A percentile compares a stretch with the other conserved stretches of the same genome.
Evolutionary conservation across 2,888 invertebrate genomes (phyloP).

Genomic region (Phlogophora meticulosa): DNA sequence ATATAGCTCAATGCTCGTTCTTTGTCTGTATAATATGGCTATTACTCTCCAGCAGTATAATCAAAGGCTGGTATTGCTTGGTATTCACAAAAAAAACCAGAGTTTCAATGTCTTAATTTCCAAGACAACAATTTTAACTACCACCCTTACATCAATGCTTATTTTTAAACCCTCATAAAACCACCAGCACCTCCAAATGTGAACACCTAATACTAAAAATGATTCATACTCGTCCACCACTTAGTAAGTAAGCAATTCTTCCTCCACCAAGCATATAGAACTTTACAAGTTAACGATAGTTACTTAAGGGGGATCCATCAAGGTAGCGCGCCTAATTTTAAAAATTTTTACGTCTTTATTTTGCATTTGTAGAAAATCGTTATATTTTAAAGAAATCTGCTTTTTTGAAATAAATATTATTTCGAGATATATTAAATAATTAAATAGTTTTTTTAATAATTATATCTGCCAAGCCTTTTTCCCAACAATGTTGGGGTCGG

Average conservation of each 20-base stretch:
- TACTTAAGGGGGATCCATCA: too few species aligned
- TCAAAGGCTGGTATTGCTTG: background rate
- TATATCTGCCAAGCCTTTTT: too few species aligned
- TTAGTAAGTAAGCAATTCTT: background rate
- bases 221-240: background rate
- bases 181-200: background rate
- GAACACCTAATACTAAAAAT: slow-evolving; percentile 6
- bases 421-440: too few species aligned
- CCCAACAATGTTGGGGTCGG: too few species aligned
- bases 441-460: too few species aligned
- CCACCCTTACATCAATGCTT: background rate
- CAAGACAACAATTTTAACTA: slow-evolving; percentile 2
- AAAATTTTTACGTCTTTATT: too few species aligned
- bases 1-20: too few species aligned
- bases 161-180: slow-evolving; percentile 9
- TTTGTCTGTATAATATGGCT: background rate
- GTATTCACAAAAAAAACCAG: background rate
- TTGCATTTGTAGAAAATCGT: too few species aligned
- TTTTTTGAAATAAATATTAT: too few species aligned
- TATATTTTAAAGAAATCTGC: too few species aligned
- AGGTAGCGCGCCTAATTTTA: too few species aligned
- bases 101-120: slow-evolving; percentile 12
- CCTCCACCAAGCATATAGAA: background rate
- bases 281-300: slow-evolving; percentile 14
- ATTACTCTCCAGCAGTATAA: background rate